Evolutionary conservation across 2,113 vertebrate species (phyloP), one percentile per base, ranked within the genome.

Genomic region (Mustela nigripes): DNA sequence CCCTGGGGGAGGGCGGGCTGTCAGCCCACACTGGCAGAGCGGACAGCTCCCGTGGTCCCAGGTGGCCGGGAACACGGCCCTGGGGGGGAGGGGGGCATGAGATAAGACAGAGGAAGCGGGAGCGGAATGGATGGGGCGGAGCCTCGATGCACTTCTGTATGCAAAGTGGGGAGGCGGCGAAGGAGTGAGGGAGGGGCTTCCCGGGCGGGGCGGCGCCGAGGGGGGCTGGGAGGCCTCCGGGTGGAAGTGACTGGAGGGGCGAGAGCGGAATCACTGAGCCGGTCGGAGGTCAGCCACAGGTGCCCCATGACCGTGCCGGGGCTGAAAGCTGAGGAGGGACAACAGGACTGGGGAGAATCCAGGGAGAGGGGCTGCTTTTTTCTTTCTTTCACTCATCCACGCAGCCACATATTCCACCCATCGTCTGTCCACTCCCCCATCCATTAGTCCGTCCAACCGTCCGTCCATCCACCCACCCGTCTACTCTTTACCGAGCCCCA

Each of bases 121-220:
- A 15, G 26, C 2, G 7, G 56, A 26, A 1, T 0, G 1, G 50
- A 1, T 0, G 1, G 50, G 4, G 5, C 18, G n/a, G 21, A 31
- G 10, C 69, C 33, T 58, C 4, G 4, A 6, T 7, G 11, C 16
- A 16, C 50, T 71, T 36, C 36, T 36, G 9, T 31, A 21, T 1
- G 7, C 83, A 11, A 16, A 60, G 42, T 36, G n/a, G n/a, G 8
- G 73, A 48, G 31, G 42, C 4, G 3, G 16, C 0, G 39, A 7
- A 28, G 28, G 48, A 7, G 60, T 39, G 42, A 56, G 14, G 50
- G 45, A 63, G 31, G 26, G 10, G 2, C 62, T 11, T 50, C 50
- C 50, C 9, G 33, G 42, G 9, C 9, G 33, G 42, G 9, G 67
- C 33, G 11, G 45, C n/a, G 2, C 53, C 1, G 36, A 53, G 19